Evolutionary conservation across 2,797 vertebrate genomes (phyloP).

Genomic region (Tarsius wallacei): DNA sequence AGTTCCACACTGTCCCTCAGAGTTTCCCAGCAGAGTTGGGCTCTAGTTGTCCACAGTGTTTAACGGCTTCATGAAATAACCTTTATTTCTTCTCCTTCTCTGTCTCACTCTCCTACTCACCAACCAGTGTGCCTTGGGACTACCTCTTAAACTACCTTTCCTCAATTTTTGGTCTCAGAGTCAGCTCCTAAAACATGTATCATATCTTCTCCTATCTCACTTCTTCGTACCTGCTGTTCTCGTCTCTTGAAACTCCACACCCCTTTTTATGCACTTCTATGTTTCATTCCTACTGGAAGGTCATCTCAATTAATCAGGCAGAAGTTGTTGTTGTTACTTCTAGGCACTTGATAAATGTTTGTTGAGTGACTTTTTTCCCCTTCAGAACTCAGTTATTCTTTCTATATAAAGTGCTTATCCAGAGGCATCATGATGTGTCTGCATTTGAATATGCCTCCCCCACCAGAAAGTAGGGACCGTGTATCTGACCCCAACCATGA

Average conservation of each 20-base stretch:
- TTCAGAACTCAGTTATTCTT: not conserved
- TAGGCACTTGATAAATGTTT: not conserved
- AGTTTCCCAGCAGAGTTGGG: not conserved
- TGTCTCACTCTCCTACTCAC: not conserved
- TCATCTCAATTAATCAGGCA: not conserved
- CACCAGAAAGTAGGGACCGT: not conserved
- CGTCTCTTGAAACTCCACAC: not conserved
- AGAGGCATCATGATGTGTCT: not conserved
- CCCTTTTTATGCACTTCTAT: not conserved
- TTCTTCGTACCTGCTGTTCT: not conserved
- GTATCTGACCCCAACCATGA: accelerated
- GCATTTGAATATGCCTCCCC: not conserved
- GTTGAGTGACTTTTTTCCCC: not conserved
- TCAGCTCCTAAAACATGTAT: not conserved
- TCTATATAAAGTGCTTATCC: not conserved
- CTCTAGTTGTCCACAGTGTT: not conserved
- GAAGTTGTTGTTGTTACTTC: not conserved
- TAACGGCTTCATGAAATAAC: not conserved
- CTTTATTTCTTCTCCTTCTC: not conserved
- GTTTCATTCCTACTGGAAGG: not conserved
- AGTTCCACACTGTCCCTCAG: not conserved
- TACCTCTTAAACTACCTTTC: not conserved
- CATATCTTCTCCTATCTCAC: not conserved
- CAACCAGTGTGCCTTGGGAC: not conserved
- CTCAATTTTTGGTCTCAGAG: not conserved